These are phyloP conservation scores for Actinostola sp. DNA, from an alignment of 92 coral and sea anemone species.

Conservation along the genomic window DNA sequence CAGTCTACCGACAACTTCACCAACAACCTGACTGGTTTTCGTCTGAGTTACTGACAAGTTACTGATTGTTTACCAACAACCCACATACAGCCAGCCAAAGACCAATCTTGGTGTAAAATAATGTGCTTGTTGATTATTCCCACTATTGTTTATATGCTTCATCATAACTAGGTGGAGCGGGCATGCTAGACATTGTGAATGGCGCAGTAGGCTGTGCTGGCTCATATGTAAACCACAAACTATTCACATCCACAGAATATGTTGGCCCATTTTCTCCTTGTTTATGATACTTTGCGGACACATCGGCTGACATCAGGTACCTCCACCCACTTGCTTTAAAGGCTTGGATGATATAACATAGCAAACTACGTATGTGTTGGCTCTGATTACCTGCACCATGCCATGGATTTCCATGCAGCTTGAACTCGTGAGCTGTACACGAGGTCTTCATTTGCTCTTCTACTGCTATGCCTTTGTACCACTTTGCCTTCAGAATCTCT, in stretches of 20 bases:
- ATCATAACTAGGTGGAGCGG: conserved; percentile 29
- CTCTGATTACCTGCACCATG: conserved; percentile 32
- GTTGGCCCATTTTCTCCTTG: conserved; percentile 53
- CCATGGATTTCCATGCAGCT: conserved; percentile 60
- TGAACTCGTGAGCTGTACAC: conserved; percentile 33
- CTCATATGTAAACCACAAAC: conserved; percentile 64
- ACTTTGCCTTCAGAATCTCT: conserved; percentile 28
- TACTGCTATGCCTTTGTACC: conserved; percentile 45
- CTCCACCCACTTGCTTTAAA: conserved; percentile 51
- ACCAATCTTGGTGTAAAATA: neutral
- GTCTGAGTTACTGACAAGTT: no score
- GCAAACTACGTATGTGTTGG: conserved; percentile 44
- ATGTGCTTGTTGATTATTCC: neutral
- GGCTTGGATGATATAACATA: conserved; percentile 49
- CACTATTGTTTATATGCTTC: conserved; percentile 2
- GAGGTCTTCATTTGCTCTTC: conserved; percentile 26
- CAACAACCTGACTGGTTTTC: no score
- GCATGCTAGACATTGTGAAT: neutral
- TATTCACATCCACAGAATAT: conserved; percentile 68
- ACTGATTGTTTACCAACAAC: no score
- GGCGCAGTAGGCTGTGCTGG: conserved; percentile 12
- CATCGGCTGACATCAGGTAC: conserved; percentile 55
- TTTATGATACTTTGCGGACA: conserved; percentile 68
- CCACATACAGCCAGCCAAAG: no score
- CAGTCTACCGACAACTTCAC: no score